Percentiles rank a stretch among this genome's conserved stretches.
Evolutionary conservation across 1,140 invertebrate genomes (phyloP).

Genomic region (Magallana ariakensis): DNA sequence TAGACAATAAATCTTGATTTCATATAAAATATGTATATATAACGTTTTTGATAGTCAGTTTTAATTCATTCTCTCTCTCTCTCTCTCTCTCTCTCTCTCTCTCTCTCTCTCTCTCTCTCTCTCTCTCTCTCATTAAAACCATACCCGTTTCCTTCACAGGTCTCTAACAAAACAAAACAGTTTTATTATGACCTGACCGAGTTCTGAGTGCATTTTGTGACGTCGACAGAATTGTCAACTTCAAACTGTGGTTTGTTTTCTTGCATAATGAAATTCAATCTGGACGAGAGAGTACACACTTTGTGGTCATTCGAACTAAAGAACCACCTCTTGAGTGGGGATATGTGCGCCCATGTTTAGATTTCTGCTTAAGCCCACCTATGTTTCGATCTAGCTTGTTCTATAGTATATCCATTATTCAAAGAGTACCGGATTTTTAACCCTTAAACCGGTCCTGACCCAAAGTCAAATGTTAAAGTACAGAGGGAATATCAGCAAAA

Average conservation of each 20-base stretch:
- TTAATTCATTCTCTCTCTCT: too few relatives aligned
- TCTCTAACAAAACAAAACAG: too few relatives aligned
- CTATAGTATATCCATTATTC: background rate
- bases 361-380: constrained; percentile 13
- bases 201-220: background rate
- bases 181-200: background rate
- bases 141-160: background rate
- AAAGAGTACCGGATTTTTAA: background rate
- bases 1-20: too few relatives aligned
- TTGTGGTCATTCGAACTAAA: constrained; percentile 25
- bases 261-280: constrained; percentile 35
- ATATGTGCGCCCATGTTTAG: background rate
- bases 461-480: too few relatives aligned
- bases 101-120: too few relatives aligned
- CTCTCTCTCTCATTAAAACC: background rate
- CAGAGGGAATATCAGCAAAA: background rate
- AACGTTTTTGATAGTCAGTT: too few relatives aligned
- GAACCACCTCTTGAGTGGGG: constrained; percentile 14
- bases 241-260: constrained; percentile 21
- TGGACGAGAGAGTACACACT: background rate
- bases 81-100: too few relatives aligned
- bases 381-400: background rate
- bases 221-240: background rate
- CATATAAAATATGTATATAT: too few relatives aligned
- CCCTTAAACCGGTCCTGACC: background rate